Base-by-base conservation (phyloP, 2,888 invertebrate genomes). In the Subacronicta megacephala region DNA sequence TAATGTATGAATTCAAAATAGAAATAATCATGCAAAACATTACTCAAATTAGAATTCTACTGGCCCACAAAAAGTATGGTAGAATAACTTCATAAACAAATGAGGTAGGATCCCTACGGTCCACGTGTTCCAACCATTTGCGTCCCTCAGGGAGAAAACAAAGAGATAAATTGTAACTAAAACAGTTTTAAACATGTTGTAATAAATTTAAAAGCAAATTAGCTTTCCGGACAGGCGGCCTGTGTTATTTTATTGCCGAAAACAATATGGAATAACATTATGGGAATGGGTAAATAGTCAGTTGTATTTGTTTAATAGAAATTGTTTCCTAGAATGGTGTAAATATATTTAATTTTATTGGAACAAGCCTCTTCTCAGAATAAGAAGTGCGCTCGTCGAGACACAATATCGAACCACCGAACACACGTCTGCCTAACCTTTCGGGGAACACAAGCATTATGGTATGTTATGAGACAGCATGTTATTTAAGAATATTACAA, bases 161-260 rank as follows among this genome's bases (percentile, higher is more conserved):
- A 53, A 47, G 56, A 62, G 70, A 72, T 70, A 72, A 60, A 72
- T 73, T 70, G 35, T 37, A 68, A 55, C 53, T 61, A 63, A 69
- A 66, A 73, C 55, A 55, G 57, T 62, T n/a, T n/a, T 58, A 40
- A 54, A 55, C 59, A 45, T 41, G 17, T 36, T 43, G 59, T 73
- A 55, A 64, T 71, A 72, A 61, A 71, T 73, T 73, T 60, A 66
- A 73, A 73, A 72, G 57, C 63, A 61, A 61, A 73, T 72, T 73
- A 73, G 66, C 70, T 65, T 46, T 56, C 37, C 17, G 43, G 35
- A 12, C 36, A 36, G 13, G 7, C 35, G 47, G 38, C 40, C 20
- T 7, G 53, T 26, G 35, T 67, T 63, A 65, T 72, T 62, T 58
- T 64, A 72, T 64, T 76, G 72, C 71, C 64, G 70, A 72, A 35